Base-by-base conservation (phyloP, 2,797 vertebrate species). In the Arrhamphus sclerolepis region DNA sequence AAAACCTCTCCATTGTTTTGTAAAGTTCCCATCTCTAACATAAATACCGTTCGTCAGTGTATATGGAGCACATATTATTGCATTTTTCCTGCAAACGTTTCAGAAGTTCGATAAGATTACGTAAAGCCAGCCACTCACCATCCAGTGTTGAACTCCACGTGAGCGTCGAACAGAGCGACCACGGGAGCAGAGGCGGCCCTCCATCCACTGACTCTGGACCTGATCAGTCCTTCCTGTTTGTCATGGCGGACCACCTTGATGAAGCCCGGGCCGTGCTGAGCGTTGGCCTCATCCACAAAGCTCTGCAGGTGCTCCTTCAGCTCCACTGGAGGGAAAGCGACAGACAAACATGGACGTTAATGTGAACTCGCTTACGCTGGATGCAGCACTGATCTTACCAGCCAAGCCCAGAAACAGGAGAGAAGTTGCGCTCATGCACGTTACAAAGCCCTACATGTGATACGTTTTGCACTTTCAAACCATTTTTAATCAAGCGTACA, bases 101-200 rank as follows among this genome's bases (percentile, higher is more conserved):
- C n/a, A n/a, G n/a, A 43, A 8, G 41, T 3, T 2, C 1, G 1
- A 42, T 18, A 42, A 3, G 7, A 40, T 8, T 10, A 28, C 18
- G 1, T 16, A 1, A 43, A 66, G 16, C 1, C 5, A 9, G 22
- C 56, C 46, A 85, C 94, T 71, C 89, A 98, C 97, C 97, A 98
- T 57, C 96, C 96, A 31, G 91, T 91, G 41, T 91, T 98, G 89
- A 98, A 98, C 80, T 98, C 97, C 72, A 98, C 96, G 0, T 98
- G 97, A 20, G 97, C 96, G 44, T 98, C 97, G 0, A 98, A 98
- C 59, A 98, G 94, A 0, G 96, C 97, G 0, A 98, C 96, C 0
- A 98, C 94, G 0, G 96, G 96, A 0, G 96, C 96, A 0, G 94
- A 92, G 34, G 97, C 93, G 0, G 82, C 95, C 63, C 95, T 92